phyloP scores from a whole-genome alignment of 2,888 invertebrate genomes.

The Copidosoma aretas region DNA sequence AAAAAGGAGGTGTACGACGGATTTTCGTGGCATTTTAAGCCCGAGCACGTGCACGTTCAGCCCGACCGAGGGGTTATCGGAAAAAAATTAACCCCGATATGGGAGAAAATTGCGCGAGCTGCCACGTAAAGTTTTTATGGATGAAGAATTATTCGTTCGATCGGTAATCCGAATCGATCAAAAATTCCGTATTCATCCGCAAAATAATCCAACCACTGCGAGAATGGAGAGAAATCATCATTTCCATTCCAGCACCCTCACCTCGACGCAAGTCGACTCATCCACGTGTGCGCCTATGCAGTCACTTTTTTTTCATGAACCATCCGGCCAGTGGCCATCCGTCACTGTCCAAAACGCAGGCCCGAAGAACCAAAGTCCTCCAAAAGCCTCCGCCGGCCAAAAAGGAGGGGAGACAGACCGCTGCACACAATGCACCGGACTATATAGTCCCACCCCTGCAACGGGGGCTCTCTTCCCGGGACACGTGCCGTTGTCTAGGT shows the following conservation, averaged over 20 bases:
- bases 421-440: background rate
- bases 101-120: background rate
- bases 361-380: background rate
- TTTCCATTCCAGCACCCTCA: too few species aligned
- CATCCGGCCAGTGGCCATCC: constrained; percentile 56
- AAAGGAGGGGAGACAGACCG: constrained; percentile 42
- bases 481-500: constrained; percentile 57
- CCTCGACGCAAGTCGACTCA: background rate
- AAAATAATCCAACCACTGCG: too few species aligned
- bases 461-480: constrained; percentile 26
- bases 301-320: constrained; percentile 16
- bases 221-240: too few species aligned
- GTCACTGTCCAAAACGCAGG: constrained; percentile 52
- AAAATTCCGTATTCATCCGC: too few species aligned
- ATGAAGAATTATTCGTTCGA: too few species aligned
- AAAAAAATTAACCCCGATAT: constrained; percentile 18
- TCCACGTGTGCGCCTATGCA: background rate
- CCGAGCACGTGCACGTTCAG: constrained; percentile 5
- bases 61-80: background rate
- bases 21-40: constrained; percentile 14
- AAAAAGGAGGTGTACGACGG: background rate
- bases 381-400: constrained; percentile 35
- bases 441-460: background rate
- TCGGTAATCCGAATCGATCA: too few species aligned
- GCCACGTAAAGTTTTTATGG: background rate